Evolutionary conservation across 2,113 vertebrate genomes (phyloP).

Genomic region (Sarotherodon lohbergeri): DNA sequence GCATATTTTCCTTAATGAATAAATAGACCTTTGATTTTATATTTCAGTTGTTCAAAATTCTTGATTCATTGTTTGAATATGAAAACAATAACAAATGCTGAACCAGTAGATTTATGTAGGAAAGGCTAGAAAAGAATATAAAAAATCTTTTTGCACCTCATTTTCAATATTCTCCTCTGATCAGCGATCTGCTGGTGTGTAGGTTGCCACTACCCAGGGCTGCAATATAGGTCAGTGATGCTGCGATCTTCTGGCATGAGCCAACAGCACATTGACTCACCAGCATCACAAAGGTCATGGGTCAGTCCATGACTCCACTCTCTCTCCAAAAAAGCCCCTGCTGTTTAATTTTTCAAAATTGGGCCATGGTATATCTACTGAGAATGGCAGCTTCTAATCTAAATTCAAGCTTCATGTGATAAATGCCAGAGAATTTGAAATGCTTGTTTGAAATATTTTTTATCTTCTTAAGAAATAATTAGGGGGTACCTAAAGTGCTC

Average conservation of each 20-base stretch:
- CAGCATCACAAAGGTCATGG: slow-evolving; percentile 6
- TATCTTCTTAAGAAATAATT: slow-evolving; percentile 23
- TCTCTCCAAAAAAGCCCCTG: background rate
- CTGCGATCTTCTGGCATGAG: slow-evolving; percentile 4
- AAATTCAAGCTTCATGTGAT: background rate
- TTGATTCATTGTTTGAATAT: background rate
- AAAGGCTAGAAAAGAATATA: background rate
- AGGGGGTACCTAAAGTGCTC: slow-evolving; percentile 16
- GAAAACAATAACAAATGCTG: background rate
- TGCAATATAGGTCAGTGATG: slow-evolving; percentile 28
- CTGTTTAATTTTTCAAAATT: slow-evolving; percentile 8
- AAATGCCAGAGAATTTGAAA: background rate
- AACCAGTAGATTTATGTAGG: background rate
- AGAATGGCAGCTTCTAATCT: slow-evolving; percentile 13
- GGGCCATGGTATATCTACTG: background rate
- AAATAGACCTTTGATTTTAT: background rate
- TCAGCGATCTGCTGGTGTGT: background rate
- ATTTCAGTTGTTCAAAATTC: background rate
- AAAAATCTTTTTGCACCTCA: background rate
- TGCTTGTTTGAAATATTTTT: slow-evolving; percentile 9
- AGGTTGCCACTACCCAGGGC: slow-evolving; percentile 1
- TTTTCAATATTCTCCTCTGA: background rate
- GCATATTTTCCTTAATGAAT: background rate
- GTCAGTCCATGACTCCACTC: slow-evolving; percentile 4
- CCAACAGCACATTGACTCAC: slow-evolving; percentile 19